phyloP scores from a whole-genome alignment of 2,888 invertebrate species.

The Conus canariensis region DNA sequence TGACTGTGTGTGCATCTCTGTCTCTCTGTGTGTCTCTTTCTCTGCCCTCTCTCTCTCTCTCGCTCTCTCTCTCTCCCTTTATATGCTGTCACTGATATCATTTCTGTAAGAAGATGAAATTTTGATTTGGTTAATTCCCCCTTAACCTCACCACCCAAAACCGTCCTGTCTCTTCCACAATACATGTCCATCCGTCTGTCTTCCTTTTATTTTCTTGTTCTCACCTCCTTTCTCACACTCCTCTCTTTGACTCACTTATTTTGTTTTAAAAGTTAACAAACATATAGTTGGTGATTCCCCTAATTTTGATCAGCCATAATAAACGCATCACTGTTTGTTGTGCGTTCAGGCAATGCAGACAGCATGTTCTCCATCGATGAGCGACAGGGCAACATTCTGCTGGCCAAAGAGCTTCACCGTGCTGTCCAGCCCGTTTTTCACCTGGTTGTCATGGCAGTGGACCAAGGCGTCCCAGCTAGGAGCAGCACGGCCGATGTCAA shows the following conservation, averaged over 20 bases:
- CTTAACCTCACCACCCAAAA: no score
- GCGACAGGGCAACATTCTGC: slow-evolving; percentile 84
- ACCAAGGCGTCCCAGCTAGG: slow-evolving; percentile 87
- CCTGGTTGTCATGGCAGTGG: slow-evolving; percentile 92
- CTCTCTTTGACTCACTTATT: background rate
- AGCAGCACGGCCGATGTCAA: slow-evolving; percentile 91
- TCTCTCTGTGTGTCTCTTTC: background rate
- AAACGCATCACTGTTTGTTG: background rate
- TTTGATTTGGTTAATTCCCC: no score
- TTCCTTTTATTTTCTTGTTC: background rate
- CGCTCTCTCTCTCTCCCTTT: background rate
- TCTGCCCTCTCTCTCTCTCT: background rate
- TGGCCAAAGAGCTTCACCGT: slow-evolving; percentile 83
- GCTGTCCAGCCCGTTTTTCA: slow-evolving; percentile 82
- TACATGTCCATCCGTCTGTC: background rate
- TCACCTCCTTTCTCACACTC: background rate
- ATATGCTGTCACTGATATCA: no score
- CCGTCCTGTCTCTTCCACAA: background rate
- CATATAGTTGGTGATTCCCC: no score
- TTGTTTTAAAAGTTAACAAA: no score
- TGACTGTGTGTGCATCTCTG: background rate
- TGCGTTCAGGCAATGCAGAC: slow-evolving; percentile 87
- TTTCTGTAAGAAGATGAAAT: no score
- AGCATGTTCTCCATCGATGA: slow-evolving; percentile 91
- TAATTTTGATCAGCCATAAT: no score